Evolutionary conservation across 2,113 vertebrate species (phyloP), one percentile per base, ranked within the genome.

Genomic region (Narcine bancroftii): DNA sequence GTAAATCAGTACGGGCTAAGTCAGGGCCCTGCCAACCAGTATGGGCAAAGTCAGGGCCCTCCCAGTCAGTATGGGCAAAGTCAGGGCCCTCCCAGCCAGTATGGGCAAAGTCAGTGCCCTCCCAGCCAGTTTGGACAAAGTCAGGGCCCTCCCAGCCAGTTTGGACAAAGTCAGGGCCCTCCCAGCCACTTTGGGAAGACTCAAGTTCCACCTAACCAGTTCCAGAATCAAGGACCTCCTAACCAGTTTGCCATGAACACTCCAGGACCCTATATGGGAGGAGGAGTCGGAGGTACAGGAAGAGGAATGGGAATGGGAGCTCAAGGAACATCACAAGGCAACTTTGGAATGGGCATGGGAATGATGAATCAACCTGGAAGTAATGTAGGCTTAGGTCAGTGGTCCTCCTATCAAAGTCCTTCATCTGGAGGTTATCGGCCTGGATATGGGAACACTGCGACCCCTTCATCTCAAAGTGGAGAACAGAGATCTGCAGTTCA

Each of bases 231-330:
- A 33, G 47, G 45, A 2, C 79, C 77, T 29, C 77, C 77, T 11
- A 81, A 47, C 81, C 81, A 85, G 81, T 85, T 17, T 56, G 50
- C 29, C 36, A 81, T 79, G 92, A 85, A 93, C 89, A 10, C 95
- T 94, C 93, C 95, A n/a, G 95, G 95, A 89, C 93, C 95, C 92
- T 97, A 98, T 93, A 93, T 94, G 92, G 95, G 94, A 50, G 92
- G 94, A 77, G 93, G 92, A 95, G 95, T 53, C 94, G 94, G 9
- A 93, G 92, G 92, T 93, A 36, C 93, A 92, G 0, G 93, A 76
- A 56, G 75, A 92, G 66, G 75, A n/a, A 92, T 83, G 33, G 93
- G 93, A 33, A 89, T 93, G 93, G 93, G 93, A 69, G 95, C 96
- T 89, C 96, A 95, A 66, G 94, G 94, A 89, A 92, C 93, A 9